Evolutionary conservation across 1,140 invertebrate species (phyloP).

Genomic region (Trachymyrmex septentrionalis): DNA sequence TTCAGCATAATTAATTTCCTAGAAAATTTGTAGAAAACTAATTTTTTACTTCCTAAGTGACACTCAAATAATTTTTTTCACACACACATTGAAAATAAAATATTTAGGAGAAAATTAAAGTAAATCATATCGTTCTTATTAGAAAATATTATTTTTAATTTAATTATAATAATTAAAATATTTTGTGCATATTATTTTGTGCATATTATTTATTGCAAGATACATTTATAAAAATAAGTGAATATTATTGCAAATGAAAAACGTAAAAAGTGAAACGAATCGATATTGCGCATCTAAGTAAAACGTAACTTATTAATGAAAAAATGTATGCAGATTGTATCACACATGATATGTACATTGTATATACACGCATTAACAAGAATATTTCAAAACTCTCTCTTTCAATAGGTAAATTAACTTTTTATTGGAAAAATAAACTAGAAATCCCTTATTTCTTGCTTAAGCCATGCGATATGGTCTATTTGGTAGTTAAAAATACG

Average conservation of each 20-base stretch:
- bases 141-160: not conserved
- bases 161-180: not conserved
- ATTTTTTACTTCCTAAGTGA: not conserved
- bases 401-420: not conserved
- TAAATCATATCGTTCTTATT: not conserved
- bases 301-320: not conserved
- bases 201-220: not conserved
- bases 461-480: conserved; percentile 1
- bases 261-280: not conserved
- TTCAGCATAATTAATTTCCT: not conserved
- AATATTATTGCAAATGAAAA: not conserved
- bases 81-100: not conserved
- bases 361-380: not conserved
- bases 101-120: not conserved
- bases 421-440: not conserved
- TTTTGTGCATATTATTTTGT: not conserved
- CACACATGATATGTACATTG: not conserved
- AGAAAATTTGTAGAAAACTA: not conserved
- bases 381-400: not conserved
- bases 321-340: not conserved
- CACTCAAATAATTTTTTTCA: not conserved
- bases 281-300: not conserved
- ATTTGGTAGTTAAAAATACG: conserved; percentile 10
- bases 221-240: not conserved
- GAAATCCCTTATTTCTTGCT: not conserved